Conservation (phyloP, 2,888 invertebrate genomes). For the Ichneumoninae sp. region DNA sequence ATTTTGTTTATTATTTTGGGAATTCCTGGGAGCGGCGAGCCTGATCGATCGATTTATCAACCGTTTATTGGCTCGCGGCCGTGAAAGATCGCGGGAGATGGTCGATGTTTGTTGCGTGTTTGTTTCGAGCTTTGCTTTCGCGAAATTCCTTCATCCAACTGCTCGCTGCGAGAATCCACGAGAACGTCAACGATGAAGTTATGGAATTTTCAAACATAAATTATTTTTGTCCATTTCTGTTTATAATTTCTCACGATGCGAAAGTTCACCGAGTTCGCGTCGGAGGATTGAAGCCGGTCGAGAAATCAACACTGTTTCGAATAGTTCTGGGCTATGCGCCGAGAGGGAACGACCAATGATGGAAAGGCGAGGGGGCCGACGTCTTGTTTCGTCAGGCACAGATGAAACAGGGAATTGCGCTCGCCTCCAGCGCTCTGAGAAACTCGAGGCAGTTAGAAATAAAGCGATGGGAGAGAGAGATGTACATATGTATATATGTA, state of each 20-base stretch:
- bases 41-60: conserved; percentile 55
- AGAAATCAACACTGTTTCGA: conserved; percentile 44
- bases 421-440: conserved; percentile 42
- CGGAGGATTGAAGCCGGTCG: background rate
- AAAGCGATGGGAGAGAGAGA: conserved; percentile 37
- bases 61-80: conserved; percentile 21
- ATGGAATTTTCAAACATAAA: background rate
- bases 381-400: conserved; percentile 48
- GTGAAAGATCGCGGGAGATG: conserved; percentile 52
- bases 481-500: conserved; percentile 1
- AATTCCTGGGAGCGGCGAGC: background rate
- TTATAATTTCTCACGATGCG: background rate
- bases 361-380: conserved; percentile 40
- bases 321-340: conserved; percentile 34
- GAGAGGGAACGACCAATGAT: conserved; percentile 42
- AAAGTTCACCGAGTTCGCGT: conserved; percentile 5
- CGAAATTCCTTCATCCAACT: conserved; percentile 15
- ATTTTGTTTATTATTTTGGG: background rate
- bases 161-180: conserved; percentile 3
- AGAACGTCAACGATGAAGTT: conserved; percentile 16
- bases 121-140: background rate
- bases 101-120: conserved; percentile 1
- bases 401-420: conserved; percentile 56
- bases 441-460: conserved; percentile 47
- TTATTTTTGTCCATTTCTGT: background rate